Percentiles rank a stretch among this genome's conserved stretches.
phyloP scores from a whole-genome alignment of 2,888 invertebrate species.

The Teinopalpus imperialis region DNA sequence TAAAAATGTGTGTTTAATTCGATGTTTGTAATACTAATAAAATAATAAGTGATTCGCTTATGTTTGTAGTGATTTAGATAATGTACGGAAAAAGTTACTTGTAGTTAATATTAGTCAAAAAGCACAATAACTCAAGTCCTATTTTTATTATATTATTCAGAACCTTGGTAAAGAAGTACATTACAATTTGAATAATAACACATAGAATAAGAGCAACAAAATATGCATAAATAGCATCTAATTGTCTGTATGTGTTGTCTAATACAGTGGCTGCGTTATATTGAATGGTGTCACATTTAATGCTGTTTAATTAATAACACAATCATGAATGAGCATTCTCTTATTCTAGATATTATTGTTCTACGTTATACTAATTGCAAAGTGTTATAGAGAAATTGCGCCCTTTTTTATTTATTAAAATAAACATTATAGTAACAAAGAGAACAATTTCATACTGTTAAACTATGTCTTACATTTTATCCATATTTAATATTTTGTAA shows the following conservation, averaged over 20 bases:
- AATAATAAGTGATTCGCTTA: constrained; percentile 27
- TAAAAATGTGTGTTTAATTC: constrained; percentile 47
- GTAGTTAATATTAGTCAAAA: constrained; percentile 20
- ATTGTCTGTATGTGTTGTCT: too few relatives aligned
- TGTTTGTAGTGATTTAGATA: constrained; percentile 23
- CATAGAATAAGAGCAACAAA: too few relatives aligned
- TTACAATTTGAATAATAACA: constrained; percentile 2
- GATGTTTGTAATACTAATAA: constrained; percentile 31
- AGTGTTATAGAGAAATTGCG: background rate
- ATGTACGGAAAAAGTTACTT: constrained; percentile 11
- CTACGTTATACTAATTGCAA: background rate
- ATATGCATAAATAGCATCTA: too few relatives aligned
- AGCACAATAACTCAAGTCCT: constrained; percentile 19
- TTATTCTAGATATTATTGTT: too few relatives aligned
- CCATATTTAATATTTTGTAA: constrained; percentile 8
- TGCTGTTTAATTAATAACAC: too few relatives aligned
- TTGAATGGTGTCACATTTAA: too few relatives aligned
- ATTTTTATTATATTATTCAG: constrained; percentile 6
- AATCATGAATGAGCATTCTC: too few relatives aligned
- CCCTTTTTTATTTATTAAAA: background rate
- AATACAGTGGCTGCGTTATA: too few relatives aligned
- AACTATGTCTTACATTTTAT: background rate
- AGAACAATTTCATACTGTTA: constrained; percentile 9
- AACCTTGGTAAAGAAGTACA: background rate
- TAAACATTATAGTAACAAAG: background rate